Evolutionary conservation across 2,797 vertebrate species (phyloP).

Genomic region (Sebastes diploproa): DNA sequence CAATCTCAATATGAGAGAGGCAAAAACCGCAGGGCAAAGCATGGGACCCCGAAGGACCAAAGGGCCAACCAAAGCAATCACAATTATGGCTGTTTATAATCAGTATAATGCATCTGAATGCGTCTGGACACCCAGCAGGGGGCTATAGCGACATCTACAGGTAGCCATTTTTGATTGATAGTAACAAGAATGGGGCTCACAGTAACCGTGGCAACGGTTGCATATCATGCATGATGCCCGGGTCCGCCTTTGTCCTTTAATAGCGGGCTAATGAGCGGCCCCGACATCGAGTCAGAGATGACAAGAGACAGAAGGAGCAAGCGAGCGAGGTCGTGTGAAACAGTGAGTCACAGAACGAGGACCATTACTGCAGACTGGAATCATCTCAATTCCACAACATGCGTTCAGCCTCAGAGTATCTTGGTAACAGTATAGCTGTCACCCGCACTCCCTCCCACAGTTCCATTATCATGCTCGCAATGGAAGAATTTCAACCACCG

Average conservation of each 20-base stretch:
- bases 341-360: not conserved
- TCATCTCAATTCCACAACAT: slow-evolving; percentile 40
- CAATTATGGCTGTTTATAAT: slow-evolving; percentile 63
- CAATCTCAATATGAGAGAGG: slow-evolving; percentile 35
- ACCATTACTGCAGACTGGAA: slow-evolving; percentile 46
- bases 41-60: not conserved
- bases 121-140: not conserved
- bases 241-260: slow-evolving; percentile 47
- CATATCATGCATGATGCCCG: slow-evolving; percentile 1
- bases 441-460: slow-evolving; percentile 3
- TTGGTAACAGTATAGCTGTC: slow-evolving; percentile 33
- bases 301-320: slow-evolving; percentile 7
- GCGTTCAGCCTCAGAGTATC: slow-evolving; percentile 28
- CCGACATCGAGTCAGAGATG: slow-evolving; percentile 4
- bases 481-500: slow-evolving; percentile 26
- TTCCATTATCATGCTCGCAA: slow-evolving; percentile 28
- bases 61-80: slow-evolving; percentile 43
- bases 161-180: slow-evolving; percentile 47
- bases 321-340: slow-evolving; percentile 13
- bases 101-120: slow-evolving; percentile 55
- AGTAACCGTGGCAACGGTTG: slow-evolving; percentile 53
- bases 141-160: slow-evolving; percentile 55
- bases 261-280: slow-evolving; percentile 41
- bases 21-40: slow-evolving; percentile 21
- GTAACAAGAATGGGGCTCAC: slow-evolving; percentile 2